Base-by-base conservation (phyloP, 1,140 invertebrate genomes). In the Drosophila yakuba region DNA sequence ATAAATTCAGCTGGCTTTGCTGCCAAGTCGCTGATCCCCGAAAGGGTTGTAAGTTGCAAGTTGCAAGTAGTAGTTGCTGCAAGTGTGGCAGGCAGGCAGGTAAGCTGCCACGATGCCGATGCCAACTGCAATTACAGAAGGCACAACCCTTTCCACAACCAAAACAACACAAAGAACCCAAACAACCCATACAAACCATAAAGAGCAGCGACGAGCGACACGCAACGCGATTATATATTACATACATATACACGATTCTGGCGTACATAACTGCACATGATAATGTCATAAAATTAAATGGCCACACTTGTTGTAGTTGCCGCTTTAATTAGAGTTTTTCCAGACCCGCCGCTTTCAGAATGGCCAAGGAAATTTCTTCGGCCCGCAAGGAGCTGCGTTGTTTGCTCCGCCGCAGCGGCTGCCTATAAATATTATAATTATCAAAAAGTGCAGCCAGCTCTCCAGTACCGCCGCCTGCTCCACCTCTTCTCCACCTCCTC, bases 271-370 rank as follows among this genome's bases (percentile, higher is more conserved):
- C 80, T 78, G 77, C 80, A 84, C 84, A 89, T 89, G 85, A 89
- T 89, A 89, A 89, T 90, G 84, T 89, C 84, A 89, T 89, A 89
- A 89, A 89, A 89, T 90, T 89, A 89, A 89, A 89, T 89, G 83
- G 78, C 78, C 71, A 86, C 82, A 86, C 82, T 86, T 86, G 79
- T 78, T 80, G 59, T 57, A 36, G 78, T 44, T 45, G 77, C 39
- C 47, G 71, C 76, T 80, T 89, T 89, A 89, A 89, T 89, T 84
- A 89, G 77, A 76, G 76, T 89, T 89, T 88, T 89, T 89, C 73
- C 77, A 80, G 84, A 64, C 48, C 48, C n/a, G 48, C 48, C n/a
- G 48, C 48, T 50, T 45, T 38, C 28, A 50, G 77, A 52, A 54
- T 12, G 43, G 57, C 51, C 36, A 72, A 88, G 82, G 77, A 86